phyloP scores from a whole-genome alignment of 1,140 invertebrate genomes.

The Drosophila parabipectinata region DNA sequence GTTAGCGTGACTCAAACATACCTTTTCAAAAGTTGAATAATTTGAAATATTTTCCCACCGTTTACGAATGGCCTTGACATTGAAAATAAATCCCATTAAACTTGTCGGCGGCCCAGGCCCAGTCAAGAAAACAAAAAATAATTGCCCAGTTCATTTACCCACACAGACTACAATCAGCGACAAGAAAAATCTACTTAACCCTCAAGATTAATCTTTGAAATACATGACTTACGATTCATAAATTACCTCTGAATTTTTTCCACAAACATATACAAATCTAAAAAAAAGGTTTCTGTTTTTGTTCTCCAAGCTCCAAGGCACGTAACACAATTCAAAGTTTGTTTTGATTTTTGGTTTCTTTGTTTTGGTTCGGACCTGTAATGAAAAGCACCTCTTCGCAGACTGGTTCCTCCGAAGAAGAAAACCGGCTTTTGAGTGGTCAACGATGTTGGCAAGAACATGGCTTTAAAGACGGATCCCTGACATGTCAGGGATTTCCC shows the following conservation, averaged over 20 bases:
- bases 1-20: neutral
- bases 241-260: slow-evolving; percentile 31
- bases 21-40: neutral
- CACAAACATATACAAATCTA: slow-evolving; percentile 43
- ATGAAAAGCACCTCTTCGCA: slow-evolving; percentile 23
- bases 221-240: slow-evolving; percentile 34
- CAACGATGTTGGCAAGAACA: slow-evolving; percentile 16
- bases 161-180: slow-evolving; percentile 29
- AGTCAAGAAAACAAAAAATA: slow-evolving; percentile 22
- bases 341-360: slow-evolving; percentile 39
- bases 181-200: slow-evolving; percentile 23
- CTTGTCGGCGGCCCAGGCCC: slow-evolving; percentile 7
- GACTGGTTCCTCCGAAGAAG: slow-evolving; percentile 15
- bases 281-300: slow-evolving; percentile 14
- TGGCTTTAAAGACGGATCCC: slow-evolving; percentile 9
- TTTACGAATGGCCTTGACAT: slow-evolving; percentile 54
- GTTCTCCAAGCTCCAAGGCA: slow-evolving; percentile 37
- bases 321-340: slow-evolving; percentile 53
- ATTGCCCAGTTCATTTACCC: slow-evolving; percentile 18
- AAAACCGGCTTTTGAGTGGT: slow-evolving; percentile 33
- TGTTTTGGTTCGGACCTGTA: slow-evolving; percentile 20
- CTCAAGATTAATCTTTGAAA: slow-evolving; percentile 28
- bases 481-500: slow-evolving; percentile 33
- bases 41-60: neutral
- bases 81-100: slow-evolving; percentile 32